Percentiles rank a stretch among this genome's conserved stretches.
Evolutionary conservation across 2,888 invertebrate species (phyloP).

Genomic region (Aleiodes alternator): DNA sequence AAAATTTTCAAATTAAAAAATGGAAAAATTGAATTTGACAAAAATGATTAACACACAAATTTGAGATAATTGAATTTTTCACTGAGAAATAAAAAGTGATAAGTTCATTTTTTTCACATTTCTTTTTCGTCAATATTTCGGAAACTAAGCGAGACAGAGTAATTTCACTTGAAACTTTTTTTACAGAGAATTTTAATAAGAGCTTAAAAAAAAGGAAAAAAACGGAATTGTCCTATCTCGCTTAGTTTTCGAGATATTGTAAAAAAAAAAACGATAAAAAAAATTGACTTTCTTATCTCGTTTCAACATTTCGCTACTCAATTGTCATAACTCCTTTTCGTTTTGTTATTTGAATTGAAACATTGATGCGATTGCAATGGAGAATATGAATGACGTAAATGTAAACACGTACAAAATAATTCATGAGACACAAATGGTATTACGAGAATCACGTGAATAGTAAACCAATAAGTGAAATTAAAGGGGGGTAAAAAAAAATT

Average conservation of each 20-base stretch:
- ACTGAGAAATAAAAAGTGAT: too few relatives aligned
- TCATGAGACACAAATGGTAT: slow-evolving; percentile 41
- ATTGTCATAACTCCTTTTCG: too few relatives aligned
- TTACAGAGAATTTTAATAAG: too few relatives aligned
- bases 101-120: too few relatives aligned
- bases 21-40: slow-evolving; percentile 19
- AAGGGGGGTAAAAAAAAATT: slow-evolving; percentile 14
- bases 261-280: neutral
- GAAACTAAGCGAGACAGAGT: too few relatives aligned
- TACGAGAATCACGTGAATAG: slow-evolving; percentile 10
- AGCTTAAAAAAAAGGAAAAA: too few relatives aligned
- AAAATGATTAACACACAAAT: slow-evolving; percentile 30
- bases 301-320: slow-evolving; percentile 4
- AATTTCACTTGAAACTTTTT: too few relatives aligned
- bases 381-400: slow-evolving; percentile 35
- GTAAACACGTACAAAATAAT: slow-evolving; percentile 52
- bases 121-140: too few relatives aligned
- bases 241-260: too few relatives aligned
- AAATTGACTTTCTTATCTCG: slow-evolving; percentile 23
- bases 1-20: slow-evolving; percentile 7
- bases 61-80: too few relatives aligned
- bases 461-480: neutral
- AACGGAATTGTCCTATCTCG: too few relatives aligned
- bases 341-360: slow-evolving; percentile 26
- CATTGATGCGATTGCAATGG: slow-evolving; percentile 17